phyloP scores from a whole-genome alignment of 2,113 vertebrate species.

The Monopterus albus region DNA sequence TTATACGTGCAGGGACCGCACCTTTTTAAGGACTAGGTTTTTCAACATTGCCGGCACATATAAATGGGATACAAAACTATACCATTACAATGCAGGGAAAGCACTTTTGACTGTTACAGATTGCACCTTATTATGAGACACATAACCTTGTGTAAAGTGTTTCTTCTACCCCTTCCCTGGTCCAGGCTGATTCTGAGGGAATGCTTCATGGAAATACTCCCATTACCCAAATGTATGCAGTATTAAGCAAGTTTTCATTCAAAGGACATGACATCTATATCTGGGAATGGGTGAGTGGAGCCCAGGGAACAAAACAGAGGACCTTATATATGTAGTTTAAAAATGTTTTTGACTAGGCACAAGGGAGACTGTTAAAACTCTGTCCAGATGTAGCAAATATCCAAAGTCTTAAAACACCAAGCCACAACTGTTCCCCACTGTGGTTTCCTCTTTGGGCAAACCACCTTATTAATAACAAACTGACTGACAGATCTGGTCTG shows the following conservation, averaged over 20 bases:
- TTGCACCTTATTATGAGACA: slow-evolving; percentile 76
- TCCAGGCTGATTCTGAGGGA: slow-evolving; percentile 61
- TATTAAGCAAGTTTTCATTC: slow-evolving; percentile 70
- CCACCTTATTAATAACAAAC: slow-evolving; percentile 41
- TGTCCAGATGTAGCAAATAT: slow-evolving; percentile 78
- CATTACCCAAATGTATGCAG: slow-evolving; percentile 74
- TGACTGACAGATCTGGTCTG: slow-evolving; percentile 49
- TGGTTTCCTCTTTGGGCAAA: slow-evolving; percentile 41
- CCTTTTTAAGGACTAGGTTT: slow-evolving; percentile 69
- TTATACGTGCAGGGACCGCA: slow-evolving; percentile 55
- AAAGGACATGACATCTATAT: slow-evolving; percentile 68
- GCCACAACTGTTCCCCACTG: slow-evolving; percentile 66
- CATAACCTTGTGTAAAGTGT: slow-evolving; percentile 58
- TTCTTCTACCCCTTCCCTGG: slow-evolving; percentile 44
- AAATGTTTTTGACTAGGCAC: slow-evolving; percentile 62
- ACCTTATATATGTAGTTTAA: slow-evolving; percentile 62
- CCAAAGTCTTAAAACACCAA: slow-evolving; percentile 78
- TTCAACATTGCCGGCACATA: slow-evolving; percentile 55
- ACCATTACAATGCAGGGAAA: slow-evolving; percentile 71
- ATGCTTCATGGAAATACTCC: slow-evolving; percentile 56
- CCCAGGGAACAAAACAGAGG: slow-evolving; percentile 53
- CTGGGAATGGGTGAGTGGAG: slow-evolving; percentile 59
- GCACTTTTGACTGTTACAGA: slow-evolving; percentile 81
- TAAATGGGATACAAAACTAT: slow-evolving; percentile 39
- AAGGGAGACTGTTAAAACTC: slow-evolving; percentile 78